Evolutionary conservation across 2,797 vertebrate species (phyloP).

Genomic region (Megalops cyprinoides): DNA sequence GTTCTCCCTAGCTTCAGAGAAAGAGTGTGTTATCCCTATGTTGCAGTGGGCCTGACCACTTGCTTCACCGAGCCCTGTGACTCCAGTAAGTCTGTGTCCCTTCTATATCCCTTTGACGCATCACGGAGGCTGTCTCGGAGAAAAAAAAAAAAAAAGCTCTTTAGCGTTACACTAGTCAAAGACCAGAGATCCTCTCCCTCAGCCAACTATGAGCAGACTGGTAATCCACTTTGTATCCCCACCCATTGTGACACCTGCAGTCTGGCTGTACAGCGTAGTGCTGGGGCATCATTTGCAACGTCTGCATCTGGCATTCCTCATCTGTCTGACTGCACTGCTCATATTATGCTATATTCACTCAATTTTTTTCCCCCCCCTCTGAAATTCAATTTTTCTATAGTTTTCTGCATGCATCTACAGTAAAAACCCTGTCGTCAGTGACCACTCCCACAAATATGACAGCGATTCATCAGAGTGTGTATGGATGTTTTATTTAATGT

Average conservation of each 20-base stretch:
- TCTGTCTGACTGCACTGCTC: neutral
- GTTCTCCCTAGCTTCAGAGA: neutral
- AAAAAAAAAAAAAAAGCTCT: conserved; percentile 29
- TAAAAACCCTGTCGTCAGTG: no score
- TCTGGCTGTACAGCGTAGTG: neutral
- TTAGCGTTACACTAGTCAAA: neutral
- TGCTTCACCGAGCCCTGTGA: conserved; percentile 23
- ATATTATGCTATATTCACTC: neutral
- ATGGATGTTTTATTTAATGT: no score
- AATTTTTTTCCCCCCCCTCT: no score
- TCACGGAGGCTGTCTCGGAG: neutral
- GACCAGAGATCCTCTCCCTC: conserved; percentile 42
- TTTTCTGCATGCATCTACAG: no score
- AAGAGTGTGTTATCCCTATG: neutral
- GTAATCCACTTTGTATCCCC: conserved; percentile 56
- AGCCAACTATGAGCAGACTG: conserved; percentile 55
- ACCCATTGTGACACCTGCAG: neutral
- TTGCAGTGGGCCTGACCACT: neutral
- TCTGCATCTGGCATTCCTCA: neutral
- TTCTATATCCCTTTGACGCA: conserved; percentile 13
- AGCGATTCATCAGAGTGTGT: no score
- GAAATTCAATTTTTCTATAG: neutral
- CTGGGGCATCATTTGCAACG: neutral
- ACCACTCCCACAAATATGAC: no score
- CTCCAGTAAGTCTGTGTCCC: conserved; percentile 21